Conservation (phyloP, 1,140 invertebrate genomes). For the Glossosoma conforme region DNA sequence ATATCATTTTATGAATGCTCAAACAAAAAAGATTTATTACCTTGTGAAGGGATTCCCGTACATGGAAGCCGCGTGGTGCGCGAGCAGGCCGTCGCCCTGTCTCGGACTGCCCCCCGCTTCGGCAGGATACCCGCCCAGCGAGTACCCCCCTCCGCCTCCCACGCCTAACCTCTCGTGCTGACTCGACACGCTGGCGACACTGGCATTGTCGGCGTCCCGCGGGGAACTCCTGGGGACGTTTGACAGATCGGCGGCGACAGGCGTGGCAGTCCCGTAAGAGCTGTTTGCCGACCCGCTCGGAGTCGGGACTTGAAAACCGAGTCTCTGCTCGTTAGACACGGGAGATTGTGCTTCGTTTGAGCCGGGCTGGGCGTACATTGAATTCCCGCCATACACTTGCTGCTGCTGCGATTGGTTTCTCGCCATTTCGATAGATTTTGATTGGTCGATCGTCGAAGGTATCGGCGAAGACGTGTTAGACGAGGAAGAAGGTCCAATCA, state of each 20-base stretch:
- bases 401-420: conserved; percentile 21
- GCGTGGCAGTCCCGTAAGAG: conserved; percentile 26
- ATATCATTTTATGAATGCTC: not conserved
- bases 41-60: conserved; percentile 47
- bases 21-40: conserved; percentile 32
- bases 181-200: conserved; percentile 26
- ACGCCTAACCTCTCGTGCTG: conserved; percentile 22
- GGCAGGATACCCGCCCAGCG: conserved; percentile 13
- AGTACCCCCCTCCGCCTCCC: conserved; percentile 6
- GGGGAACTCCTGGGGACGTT: conserved; percentile 24
- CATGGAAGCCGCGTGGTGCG: conserved; percentile 40
- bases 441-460: conserved; percentile 20
- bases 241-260: conserved; percentile 24
- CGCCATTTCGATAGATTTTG: conserved; percentile 24
- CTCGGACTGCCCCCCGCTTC: conserved; percentile 37
- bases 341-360: conserved; percentile 30
- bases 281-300: conserved; percentile 29
- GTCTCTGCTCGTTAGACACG: conserved; percentile 26
- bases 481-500: conserved; percentile 26
- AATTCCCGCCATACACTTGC: conserved; percentile 30
- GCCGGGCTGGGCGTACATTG: conserved; percentile 34
- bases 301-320: conserved; percentile 31
- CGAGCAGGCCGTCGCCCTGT: conserved; percentile 27
- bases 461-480: conserved; percentile 27
- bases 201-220: conserved; percentile 25